phyloP scores from a whole-genome alignment of 1,140 invertebrate species.

The Eupristina koningsbergeri region DNA sequence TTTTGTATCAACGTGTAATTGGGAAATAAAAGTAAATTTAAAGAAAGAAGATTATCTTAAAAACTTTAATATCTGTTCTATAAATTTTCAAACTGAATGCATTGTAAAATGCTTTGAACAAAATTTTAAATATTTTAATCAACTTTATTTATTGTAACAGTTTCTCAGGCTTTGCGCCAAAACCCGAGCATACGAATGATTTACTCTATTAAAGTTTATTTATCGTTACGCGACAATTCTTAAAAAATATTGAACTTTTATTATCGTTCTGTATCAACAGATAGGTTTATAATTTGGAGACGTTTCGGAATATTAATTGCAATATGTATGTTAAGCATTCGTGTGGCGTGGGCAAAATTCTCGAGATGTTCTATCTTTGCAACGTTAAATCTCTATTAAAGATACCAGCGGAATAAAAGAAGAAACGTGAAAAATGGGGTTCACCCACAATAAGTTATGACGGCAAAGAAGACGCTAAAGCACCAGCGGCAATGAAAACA shows the following conservation, averaged over 20 bases:
- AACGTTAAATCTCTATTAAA: not conserved
- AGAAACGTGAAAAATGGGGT: not conserved
- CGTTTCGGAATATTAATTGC: not conserved
- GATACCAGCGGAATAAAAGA: not conserved
- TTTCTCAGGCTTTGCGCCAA: not conserved
- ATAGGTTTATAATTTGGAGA: not conserved
- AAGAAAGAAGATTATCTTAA: too few relatives aligned
- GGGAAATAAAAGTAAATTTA: not conserved
- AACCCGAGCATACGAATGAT: not conserved
- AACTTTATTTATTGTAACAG: not conserved
- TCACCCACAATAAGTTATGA: slow-evolving; percentile 4
- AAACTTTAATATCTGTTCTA: not conserved
- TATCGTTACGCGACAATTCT: not conserved
- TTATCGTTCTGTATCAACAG: not conserved
- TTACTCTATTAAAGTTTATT: not conserved
- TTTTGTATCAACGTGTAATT: not conserved
- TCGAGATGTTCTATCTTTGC: not conserved
- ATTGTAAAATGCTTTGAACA: not conserved
- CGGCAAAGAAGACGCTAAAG: not conserved
- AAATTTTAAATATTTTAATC: not conserved
- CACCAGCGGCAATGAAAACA: slow-evolving; percentile 44
- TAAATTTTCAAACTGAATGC: not conserved
- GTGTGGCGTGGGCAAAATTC: not conserved
- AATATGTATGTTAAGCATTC: not conserved
- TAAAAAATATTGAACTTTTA: not conserved